Evolutionary conservation across 2,888 invertebrate genomes (phyloP).

Genomic region (Agrotis clavis): DNA sequence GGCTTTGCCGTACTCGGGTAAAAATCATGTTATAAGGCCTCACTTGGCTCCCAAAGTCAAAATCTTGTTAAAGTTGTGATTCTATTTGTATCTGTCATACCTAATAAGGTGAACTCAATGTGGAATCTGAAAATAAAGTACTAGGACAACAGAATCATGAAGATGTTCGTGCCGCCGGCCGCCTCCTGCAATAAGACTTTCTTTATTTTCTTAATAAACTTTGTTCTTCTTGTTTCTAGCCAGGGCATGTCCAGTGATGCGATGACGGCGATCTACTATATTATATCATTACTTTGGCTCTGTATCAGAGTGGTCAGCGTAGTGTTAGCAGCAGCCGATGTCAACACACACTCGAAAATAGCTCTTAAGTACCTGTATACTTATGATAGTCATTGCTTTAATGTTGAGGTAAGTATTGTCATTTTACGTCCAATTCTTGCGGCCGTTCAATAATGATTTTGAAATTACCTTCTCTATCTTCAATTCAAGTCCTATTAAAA

Average conservation of each 20-base stretch:
- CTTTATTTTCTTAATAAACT: not conserved
- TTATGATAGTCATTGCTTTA: slow-evolving; percentile 89
- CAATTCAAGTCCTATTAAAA: too few relatives aligned
- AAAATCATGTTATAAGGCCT: too few relatives aligned
- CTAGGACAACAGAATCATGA: too few relatives aligned
- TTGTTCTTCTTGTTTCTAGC: slow-evolving; percentile 59
- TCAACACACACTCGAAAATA: slow-evolving; percentile 89
- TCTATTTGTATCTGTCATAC: too few relatives aligned
- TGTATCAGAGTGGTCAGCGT: slow-evolving; percentile 90
- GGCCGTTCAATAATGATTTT: not conserved
- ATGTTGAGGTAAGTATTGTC: slow-evolving; percentile 87
- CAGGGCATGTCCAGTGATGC: slow-evolving; percentile 71
- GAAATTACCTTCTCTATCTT: not conserved
- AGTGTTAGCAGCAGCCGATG: slow-evolving; percentile 90
- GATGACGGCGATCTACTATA: slow-evolving; percentile 91
- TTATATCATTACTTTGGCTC: slow-evolving; percentile 92
- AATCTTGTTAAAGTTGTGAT: too few relatives aligned
- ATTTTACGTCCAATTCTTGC: not conserved
- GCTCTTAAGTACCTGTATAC: slow-evolving; percentile 85
- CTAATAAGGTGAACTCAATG: too few relatives aligned
- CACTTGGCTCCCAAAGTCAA: too few relatives aligned
- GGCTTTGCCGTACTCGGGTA: too few relatives aligned
- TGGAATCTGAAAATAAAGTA: too few relatives aligned
- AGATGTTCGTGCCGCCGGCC: too few relatives aligned
- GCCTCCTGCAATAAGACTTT: too few relatives aligned